These are phyloP conservation scores for Abramis brama DNA, from an alignment of 2,113 vertebrate genomes.

Conservation along the genomic window DNA sequence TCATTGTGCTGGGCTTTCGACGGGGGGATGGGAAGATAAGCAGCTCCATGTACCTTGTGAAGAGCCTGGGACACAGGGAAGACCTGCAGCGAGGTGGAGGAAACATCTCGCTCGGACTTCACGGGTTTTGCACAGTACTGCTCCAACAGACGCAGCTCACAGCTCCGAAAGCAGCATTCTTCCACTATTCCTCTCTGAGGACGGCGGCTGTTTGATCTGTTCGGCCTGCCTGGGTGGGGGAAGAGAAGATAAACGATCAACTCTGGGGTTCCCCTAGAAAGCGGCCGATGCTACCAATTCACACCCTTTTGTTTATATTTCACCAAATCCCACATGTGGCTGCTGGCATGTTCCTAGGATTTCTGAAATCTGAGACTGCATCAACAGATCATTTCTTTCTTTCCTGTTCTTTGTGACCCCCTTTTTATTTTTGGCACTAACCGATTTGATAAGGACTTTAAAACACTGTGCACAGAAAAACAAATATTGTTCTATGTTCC, in stretches of 20 bases:
- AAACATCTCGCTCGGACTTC: conserved; percentile 96
- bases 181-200: conserved; percentile 92
- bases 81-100: conserved; percentile 80
- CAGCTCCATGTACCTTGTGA: conserved; percentile 78
- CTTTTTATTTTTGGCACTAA: not conserved
- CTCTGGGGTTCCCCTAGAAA: conserved; percentile 39
- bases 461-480: conserved; percentile 18
- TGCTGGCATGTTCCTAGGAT: conserved; percentile 12
- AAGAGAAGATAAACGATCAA: conserved; percentile 41
- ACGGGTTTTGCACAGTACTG: conserved; percentile 96
- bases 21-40: conserved; percentile 31
- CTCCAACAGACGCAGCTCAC: conserved; percentile 92
- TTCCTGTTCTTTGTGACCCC: not conserved
- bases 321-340: conserved; percentile 38
- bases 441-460: not conserved
- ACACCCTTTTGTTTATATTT: conserved; percentile 38
- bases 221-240: conserved; percentile 83
- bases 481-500: conserved; percentile 30
- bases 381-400: not conserved
- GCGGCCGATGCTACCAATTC: conserved; percentile 25
- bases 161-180: conserved; percentile 97
- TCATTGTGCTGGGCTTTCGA: conserved; percentile 48
- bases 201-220: conserved; percentile 82
- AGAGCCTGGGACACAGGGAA: conserved; percentile 80
- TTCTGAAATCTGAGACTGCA: conserved; percentile 29